Conservation (phyloP, 2,888 invertebrate species). For the Dynastes hyllus region DNA sequence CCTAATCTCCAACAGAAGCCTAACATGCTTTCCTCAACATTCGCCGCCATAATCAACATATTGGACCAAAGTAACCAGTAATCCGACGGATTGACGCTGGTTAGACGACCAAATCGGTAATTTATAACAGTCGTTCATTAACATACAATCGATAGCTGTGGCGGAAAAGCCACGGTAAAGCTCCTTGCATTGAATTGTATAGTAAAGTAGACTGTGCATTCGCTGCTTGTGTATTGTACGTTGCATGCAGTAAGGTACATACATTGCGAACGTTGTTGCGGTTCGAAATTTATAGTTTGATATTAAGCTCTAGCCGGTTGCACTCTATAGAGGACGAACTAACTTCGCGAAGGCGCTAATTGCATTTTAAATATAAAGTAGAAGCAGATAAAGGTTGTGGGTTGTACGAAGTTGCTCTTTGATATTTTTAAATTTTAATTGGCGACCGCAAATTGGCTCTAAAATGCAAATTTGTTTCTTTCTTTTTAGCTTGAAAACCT, state of each 20-base stretch:
- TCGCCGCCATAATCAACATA: background rate
- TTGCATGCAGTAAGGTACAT: background rate
- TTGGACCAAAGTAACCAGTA: slow-evolving; percentile 7
- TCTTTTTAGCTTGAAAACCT: no score
- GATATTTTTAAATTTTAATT: no score
- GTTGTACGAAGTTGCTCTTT: background rate
- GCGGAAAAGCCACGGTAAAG: background rate
- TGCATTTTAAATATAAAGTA: slow-evolving; percentile 6
- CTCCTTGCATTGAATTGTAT: background rate
- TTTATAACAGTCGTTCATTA: slow-evolving; percentile 8
- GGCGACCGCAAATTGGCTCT: no score
- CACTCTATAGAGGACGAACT: background rate
- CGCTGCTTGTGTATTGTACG: background rate
- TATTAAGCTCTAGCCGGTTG: background rate
- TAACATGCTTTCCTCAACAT: background rate
- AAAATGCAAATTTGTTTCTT: no score
- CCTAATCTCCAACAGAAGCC: background rate
- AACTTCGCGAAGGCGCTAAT: slow-evolving; percentile 1
- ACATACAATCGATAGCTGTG: background rate
- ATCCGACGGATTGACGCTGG: slow-evolving; percentile 3
- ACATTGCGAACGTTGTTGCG: background rate
- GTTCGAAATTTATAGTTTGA: background rate
- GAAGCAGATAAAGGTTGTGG: background rate
- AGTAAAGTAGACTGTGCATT: background rate
- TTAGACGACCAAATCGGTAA: background rate